phyloP scores from a whole-genome alignment of 2,888 invertebrate species.

The Pterobdella sp. region DNA sequence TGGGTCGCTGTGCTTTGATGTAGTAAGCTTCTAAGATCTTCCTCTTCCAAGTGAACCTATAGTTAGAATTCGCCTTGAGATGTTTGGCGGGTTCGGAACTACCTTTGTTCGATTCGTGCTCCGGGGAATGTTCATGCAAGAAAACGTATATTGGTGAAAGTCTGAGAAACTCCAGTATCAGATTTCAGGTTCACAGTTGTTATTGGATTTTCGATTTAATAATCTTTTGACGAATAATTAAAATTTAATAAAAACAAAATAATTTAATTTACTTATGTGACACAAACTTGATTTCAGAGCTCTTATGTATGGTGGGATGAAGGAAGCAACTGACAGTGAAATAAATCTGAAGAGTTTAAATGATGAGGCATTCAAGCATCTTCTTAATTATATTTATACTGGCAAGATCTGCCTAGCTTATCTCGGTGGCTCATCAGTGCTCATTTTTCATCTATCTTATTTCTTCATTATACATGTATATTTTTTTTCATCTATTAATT shows the following conservation, averaged over 20 bases:
- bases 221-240: too few relatives aligned
- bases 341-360: conserved; percentile 72
- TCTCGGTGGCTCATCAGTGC: conserved; percentile 53
- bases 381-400: conserved; percentile 89
- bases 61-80: too few relatives aligned
- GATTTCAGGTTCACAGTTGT: conserved; percentile 72
- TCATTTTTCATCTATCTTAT: too few relatives aligned
- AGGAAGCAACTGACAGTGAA: conserved; percentile 61
- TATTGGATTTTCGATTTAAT: conserved; percentile 7
- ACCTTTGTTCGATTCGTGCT: too few relatives aligned
- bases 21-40: too few relatives aligned
- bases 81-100: too few relatives aligned
- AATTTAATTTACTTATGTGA: background rate
- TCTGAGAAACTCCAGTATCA: conserved; percentile 86
- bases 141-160: too few relatives aligned
- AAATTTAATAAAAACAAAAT: background rate
- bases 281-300: conserved; percentile 53
- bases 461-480: too few relatives aligned
- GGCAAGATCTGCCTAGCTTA: conserved; percentile 62
- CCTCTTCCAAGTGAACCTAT: too few relatives aligned
- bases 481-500: too few relatives aligned
- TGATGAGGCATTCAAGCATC: conserved; percentile 52
- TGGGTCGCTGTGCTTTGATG: too few relatives aligned
- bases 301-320: conserved; percentile 59
- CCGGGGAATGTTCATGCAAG: too few relatives aligned